Evolutionary conservation across 2,888 invertebrate species (phyloP).

Genomic region (Sinohyriopsis cumingii): DNA sequence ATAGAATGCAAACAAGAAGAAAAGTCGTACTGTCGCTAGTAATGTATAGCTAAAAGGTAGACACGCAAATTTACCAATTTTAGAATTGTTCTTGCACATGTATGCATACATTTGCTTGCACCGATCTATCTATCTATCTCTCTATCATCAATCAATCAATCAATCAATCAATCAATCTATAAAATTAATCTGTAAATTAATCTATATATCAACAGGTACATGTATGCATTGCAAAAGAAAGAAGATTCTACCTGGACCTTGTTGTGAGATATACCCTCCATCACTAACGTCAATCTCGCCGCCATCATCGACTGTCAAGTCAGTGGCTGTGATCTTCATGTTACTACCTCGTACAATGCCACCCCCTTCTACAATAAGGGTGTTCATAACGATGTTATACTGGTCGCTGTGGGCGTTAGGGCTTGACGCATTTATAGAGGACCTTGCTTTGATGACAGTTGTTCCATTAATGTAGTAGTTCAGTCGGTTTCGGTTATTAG

Average conservation of each 20-base stretch:
- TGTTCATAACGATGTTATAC: constrained; percentile 44
- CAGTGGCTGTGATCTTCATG: constrained; percentile 43
- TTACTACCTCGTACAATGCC: constrained; percentile 47
- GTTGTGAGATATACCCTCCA: constrained; percentile 49
- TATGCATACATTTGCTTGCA: too few relatives aligned
- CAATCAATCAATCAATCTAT: too few relatives aligned
- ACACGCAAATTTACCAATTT: too few relatives aligned
- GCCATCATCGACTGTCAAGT: constrained; percentile 57
- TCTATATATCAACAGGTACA: too few relatives aligned
- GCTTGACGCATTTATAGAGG: constrained; percentile 48
- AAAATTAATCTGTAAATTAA: too few relatives aligned
- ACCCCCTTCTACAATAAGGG: constrained; percentile 57
- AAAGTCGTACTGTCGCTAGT: too few relatives aligned
- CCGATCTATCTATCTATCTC: too few relatives aligned
- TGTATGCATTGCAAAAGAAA: not conserved
- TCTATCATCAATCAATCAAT: too few relatives aligned
- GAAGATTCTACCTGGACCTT: constrained; percentile 44
- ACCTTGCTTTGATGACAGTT: constrained; percentile 52
- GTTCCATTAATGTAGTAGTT: constrained; percentile 50
- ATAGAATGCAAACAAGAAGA: too few relatives aligned
- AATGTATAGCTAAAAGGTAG: too few relatives aligned
- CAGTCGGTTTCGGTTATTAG: constrained; percentile 37
- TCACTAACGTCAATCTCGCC: constrained; percentile 53
- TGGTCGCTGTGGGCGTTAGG: constrained; percentile 50
- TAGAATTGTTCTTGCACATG: too few relatives aligned